A percentile compares a stretch with the other conserved stretches of the same genome.
Conservation (phyloP, 1,140 invertebrate species). For the Zaprionus davidi region DNA sequence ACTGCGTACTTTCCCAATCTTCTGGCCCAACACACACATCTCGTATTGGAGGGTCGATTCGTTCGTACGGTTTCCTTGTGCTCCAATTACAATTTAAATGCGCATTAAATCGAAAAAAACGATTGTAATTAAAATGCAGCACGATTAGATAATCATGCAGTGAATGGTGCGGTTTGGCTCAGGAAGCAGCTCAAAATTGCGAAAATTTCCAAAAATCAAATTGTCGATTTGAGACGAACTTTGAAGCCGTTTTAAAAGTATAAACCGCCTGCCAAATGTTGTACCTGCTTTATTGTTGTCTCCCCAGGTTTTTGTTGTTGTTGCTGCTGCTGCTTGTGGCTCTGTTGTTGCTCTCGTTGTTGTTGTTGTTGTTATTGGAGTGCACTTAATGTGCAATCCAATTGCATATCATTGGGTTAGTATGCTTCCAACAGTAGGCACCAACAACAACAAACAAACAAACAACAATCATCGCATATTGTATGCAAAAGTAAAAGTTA, state of each 20-base stretch:
- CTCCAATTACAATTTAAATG: constrained; percentile 41
- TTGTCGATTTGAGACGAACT: constrained; percentile 29
- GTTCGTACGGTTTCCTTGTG: constrained; percentile 32
- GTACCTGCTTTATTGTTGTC: constrained; percentile 11
- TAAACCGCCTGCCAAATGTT: constrained; percentile 23
- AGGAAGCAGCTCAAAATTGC: constrained; percentile 31
- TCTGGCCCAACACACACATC: constrained; percentile 13
- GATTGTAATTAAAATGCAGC: constrained; percentile 42
- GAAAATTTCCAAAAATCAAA: constrained; percentile 23
- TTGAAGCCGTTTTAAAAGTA: constrained; percentile 18
- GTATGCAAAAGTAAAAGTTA: constrained; percentile 73
- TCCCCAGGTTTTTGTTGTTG: constrained; percentile 1
- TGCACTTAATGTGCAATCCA: constrained; percentile 13
- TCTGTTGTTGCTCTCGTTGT: not conserved
- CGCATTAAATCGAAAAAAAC: constrained; percentile 28
- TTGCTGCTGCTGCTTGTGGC: not conserved
- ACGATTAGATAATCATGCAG: constrained; percentile 49
- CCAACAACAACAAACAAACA: not conserved
- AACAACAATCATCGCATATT: constrained; percentile 33
- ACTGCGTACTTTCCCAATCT: constrained; percentile 22
- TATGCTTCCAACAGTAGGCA: constrained; percentile 33
- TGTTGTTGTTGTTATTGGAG: not conserved
- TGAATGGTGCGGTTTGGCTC: constrained; percentile 42
- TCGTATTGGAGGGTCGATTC: constrained; percentile 1
- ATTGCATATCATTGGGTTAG: constrained; percentile 51